phyloP scores from a whole-genome alignment of 2,797 vertebrate genomes.

The Enteromius viviparus region DNA sequence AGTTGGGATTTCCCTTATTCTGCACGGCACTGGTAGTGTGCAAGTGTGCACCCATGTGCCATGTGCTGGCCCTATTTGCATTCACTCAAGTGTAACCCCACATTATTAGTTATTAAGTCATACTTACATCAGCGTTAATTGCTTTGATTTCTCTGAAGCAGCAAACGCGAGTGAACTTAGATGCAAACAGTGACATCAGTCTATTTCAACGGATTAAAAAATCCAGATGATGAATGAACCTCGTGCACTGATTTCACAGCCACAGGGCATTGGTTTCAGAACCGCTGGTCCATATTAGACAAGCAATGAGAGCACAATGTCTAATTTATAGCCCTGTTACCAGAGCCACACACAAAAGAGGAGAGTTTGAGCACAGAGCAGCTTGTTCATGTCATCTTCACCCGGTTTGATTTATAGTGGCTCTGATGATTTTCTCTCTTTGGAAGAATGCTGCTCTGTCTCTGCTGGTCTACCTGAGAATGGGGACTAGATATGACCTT shows the following conservation, averaged over 20 bases:
- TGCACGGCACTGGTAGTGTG: slow-evolving; percentile 28
- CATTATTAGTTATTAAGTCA: slow-evolving; percentile 29
- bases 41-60: slow-evolving; percentile 5
- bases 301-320: slow-evolving; percentile 38
- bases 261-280: slow-evolving; percentile 35
- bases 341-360: slow-evolving; percentile 10
- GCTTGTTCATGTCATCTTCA: slow-evolving; percentile 40
- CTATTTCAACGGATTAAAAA: slow-evolving; percentile 36
- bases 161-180: neutral
- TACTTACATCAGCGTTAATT: slow-evolving; percentile 8
- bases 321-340: slow-evolving; percentile 54
- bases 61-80: slow-evolving; percentile 15
- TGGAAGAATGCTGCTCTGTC: slow-evolving; percentile 3
- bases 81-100: neutral
- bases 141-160: slow-evolving; percentile 3
- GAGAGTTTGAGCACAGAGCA: slow-evolving; percentile 43
- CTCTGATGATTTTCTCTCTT: slow-evolving; percentile 29
- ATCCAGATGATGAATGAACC: slow-evolving; percentile 47
- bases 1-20: slow-evolving; percentile 40
- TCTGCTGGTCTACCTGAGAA: slow-evolving; percentile 18
- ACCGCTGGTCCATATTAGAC: slow-evolving; percentile 40
- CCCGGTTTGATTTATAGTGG: slow-evolving; percentile 43
- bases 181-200: slow-evolving; percentile 37
- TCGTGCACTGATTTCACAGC: slow-evolving; percentile 35
- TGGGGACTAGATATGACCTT: slow-evolving; percentile 1